Base-by-base conservation (phyloP, 2,113 vertebrate genomes). In the Ginglymostoma cirratum region DNA sequence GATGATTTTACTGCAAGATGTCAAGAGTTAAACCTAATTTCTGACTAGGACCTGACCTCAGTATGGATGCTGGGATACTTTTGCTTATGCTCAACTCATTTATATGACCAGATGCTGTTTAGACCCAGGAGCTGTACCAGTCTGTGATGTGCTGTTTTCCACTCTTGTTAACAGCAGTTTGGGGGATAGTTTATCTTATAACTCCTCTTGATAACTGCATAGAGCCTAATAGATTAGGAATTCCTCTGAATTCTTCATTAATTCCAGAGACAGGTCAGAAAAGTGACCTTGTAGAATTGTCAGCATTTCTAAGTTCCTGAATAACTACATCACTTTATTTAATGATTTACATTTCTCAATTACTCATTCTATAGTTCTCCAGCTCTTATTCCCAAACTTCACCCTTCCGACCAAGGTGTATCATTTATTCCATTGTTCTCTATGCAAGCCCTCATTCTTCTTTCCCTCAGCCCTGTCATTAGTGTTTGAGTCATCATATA, bases 11-110 rank as follows among this genome's bases (percentile, higher is more conserved):
- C 52, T 65, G 55, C 27, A 65, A 92, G 21, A 92, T 92, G 55
- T 92, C 55, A n/a, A n/a, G 87, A 65, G 61, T 92, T 92, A 92
- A 92, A n/a, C 65, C 87, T 55, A n/a, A 55, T 21, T 92, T 89
- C 48, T 65, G 52, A 92, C 15, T n/a, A 61, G 87, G 52, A 30
- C 24, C 15, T 92, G 87, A 65, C 87, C 52, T 19, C 30, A 65
- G 48, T 61, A 55, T 65, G 87, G 87, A n/a, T 30, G n/a, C 55
- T 92, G 55, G 30, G 34, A 17, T 30, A 19, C 30, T 24, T 86
- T 86, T 65, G 87, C 65, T 92, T 92, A 92, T 38, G 14, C 55
- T 65, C 30, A 2, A 34, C 24, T 61, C 87, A n/a, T 15, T 92
- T n/a, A n/a, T 55, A 65, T n/a, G 5, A 14, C 30, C 87, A 92